Conservation (phyloP, 92 coral and sea anemone species). For the Palythoa grandiflora region DNA sequence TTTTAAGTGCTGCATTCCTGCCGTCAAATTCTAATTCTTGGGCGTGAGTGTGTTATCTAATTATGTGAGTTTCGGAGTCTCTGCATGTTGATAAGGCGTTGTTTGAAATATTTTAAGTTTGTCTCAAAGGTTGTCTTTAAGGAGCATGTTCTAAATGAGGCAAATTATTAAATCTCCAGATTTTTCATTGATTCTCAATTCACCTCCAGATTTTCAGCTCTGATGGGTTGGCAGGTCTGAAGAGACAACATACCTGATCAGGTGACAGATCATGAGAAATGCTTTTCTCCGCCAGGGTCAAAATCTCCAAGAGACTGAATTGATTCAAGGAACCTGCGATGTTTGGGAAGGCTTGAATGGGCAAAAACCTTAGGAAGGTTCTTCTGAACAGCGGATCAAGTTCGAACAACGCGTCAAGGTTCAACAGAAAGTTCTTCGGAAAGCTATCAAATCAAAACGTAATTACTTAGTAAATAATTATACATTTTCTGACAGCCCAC, state of each 20-base stretch:
- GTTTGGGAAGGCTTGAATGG: conserved; percentile 51
- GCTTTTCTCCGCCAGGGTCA: not conserved
- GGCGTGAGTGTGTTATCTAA: no score
- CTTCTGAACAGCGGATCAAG: conserved; percentile 84
- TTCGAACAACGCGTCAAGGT: conserved; percentile 56
- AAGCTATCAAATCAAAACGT: not conserved
- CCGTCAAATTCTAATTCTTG: no score
- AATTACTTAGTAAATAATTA: not conserved
- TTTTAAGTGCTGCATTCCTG: no score
- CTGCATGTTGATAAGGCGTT: no score
- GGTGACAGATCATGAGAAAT: not conserved
- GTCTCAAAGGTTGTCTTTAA: no score
- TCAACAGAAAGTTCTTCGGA: not conserved
- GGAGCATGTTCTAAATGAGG: no score
- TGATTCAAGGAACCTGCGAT: conserved; percentile 40
- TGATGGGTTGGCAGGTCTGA: no score
- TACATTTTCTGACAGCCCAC: not conserved
- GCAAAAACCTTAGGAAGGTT: conserved; percentile 70
- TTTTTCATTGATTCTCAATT: no score
- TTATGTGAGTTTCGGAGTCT: no score
- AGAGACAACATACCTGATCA: not conserved
- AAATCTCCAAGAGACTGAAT: conserved; percentile 72
- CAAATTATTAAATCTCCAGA: no score
- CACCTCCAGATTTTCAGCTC: no score
- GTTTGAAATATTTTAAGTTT: no score